Evolutionary conservation across 2,888 invertebrate genomes (phyloP).

Genomic region (Rotaria magnacalcarata): DNA sequence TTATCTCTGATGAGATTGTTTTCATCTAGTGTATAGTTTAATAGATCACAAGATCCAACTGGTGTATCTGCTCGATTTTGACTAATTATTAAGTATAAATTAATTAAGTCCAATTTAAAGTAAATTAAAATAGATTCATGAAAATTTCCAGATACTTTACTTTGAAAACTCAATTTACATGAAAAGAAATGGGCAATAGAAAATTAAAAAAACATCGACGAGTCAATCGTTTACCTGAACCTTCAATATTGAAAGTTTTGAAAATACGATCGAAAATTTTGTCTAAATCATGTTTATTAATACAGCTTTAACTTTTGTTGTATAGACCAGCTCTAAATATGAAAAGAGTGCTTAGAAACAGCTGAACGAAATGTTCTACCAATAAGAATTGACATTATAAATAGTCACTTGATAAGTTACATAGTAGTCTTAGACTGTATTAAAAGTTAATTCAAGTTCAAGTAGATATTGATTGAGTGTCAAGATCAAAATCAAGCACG

Average conservation of each 20-base stretch:
- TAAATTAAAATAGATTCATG: too few species aligned
- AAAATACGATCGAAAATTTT: not conserved
- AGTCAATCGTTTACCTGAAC: not conserved
- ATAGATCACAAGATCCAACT: not conserved
- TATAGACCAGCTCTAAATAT: too few species aligned
- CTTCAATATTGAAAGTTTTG: not conserved
- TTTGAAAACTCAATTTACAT: slow-evolving; percentile 3
- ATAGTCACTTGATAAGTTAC: too few species aligned
- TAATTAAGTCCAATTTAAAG: not conserved
- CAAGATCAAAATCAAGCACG: slow-evolving; percentile 75
- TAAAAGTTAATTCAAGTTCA: slow-evolving; percentile 75
- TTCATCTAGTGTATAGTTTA: not conserved
- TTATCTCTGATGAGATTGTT: not conserved
- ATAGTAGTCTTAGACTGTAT: slow-evolving; percentile 77
- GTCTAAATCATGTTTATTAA: not conserved
- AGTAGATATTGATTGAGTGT: slow-evolving; percentile 96
- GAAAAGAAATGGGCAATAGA: not conserved
- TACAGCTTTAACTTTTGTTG: not conserved
- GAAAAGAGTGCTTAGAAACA: too few species aligned
- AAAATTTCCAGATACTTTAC: not conserved
- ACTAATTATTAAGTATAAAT: not conserved
- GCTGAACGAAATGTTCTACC: too few species aligned
- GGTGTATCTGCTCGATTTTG: not conserved
- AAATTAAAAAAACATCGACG: too few species aligned
- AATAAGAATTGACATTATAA: too few species aligned